Evolutionary conservation across 2,797 vertebrate species (phyloP), one percentile per base, ranked within the genome.

Genomic region (Galagoides demidoff): DNA sequence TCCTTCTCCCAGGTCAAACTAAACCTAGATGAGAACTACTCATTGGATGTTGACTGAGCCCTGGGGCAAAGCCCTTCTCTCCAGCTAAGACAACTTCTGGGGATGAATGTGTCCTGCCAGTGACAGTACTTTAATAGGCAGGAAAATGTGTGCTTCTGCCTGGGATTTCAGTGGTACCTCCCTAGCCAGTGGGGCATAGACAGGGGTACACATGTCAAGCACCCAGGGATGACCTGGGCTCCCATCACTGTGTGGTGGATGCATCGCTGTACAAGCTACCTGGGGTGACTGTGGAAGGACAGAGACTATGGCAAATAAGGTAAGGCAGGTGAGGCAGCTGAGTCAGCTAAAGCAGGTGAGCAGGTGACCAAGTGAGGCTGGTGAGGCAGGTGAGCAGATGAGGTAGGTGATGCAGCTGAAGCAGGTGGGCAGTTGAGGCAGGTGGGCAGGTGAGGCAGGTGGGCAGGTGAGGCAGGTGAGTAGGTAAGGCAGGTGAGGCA

Each of bases 1-100:
- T 79, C 17, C 8, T 19, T 6, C 7, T 8, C 7, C 4, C 2
- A 17, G 29, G 19, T 7, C 0, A 61, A 31, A 0, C 20, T n/a
- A 5, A 19, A 34, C 14, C n/a, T 52, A 55, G 52, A 59, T 59
- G 22, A 59, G 20, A 59, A 3, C 17, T 45, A 6, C 7, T 2
- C 23, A 8, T 0, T 45, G 25, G 29, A 23, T 10, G 0, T 55
- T 43, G 31, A 0, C 20, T 27, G 5, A n/a, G 39, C 17, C 39
- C 31, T 25, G 9, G 23, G n/a, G 34, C 34, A 22, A 43, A 25
- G 55, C 5, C 7, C 37, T 39, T 31, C 43, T 68, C 43, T 79
- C n/a, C 29, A 57, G 52, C 29, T 31, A 37, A 10, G 13, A 45
- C 4, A 1, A 13, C 55, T 74, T 61, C 73, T 49, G n/a, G 78